Conservation (phyloP, 2,113 vertebrate genomes). For the Cepphus grylle region DNA sequence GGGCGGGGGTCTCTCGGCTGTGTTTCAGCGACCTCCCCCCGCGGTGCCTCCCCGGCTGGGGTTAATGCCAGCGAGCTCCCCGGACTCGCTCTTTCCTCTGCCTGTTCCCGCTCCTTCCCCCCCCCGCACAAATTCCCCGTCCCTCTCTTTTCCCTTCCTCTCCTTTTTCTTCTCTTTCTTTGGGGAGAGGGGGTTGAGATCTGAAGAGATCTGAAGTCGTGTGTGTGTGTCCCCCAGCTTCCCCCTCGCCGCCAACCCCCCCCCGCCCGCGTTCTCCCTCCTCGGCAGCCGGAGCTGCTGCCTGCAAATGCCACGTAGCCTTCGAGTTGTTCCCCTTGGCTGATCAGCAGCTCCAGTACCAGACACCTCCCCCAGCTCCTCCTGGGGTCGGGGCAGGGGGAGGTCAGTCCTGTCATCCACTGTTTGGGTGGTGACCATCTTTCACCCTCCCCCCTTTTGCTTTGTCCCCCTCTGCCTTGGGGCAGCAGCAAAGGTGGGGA, state of each 20-base stretch:
- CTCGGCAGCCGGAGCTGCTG: conserved; percentile 48
- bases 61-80: not conserved
- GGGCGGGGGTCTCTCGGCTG: not conserved
- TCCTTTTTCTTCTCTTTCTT: not conserved
- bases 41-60: not conserved
- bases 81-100: not conserved
- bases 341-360: conserved; percentile 34
- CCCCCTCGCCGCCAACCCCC: not conserved
- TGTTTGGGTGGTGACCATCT: not conserved
- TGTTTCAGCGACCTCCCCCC: not conserved
- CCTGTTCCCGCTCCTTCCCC: not conserved
- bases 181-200: not conserved
- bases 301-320: conserved; percentile 71
- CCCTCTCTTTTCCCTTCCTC: no score
- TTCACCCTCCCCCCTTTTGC: not conserved
- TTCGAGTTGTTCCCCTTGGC: conserved; percentile 61
- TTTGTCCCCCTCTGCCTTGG: not conserved
- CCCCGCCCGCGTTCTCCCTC: not conserved
- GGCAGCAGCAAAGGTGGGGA: not conserved
- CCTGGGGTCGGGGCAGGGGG: conserved; percentile 35
- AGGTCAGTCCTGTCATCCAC: conserved; percentile 20
- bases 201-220: not conserved
- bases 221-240: not conserved
- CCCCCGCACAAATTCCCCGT: not conserved
- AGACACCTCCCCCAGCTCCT: conserved; percentile 51